These are phyloP conservation scores for Cartodere bifasciata DNA, from an alignment of 2,888 invertebrate genomes.

Conservation along the genomic window DNA sequence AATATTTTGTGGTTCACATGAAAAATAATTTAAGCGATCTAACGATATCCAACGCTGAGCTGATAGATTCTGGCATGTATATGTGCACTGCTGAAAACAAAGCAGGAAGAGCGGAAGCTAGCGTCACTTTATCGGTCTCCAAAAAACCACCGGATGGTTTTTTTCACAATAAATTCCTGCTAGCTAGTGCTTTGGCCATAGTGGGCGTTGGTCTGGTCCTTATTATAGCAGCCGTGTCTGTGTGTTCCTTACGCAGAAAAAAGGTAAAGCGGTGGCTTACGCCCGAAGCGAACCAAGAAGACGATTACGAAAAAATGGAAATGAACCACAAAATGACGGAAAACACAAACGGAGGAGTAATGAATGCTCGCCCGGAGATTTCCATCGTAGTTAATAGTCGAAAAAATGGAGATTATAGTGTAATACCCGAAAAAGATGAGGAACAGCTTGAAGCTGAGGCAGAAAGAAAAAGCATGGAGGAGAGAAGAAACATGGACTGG, in stretches of 20 bases:
- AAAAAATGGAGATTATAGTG: conserved; percentile 58
- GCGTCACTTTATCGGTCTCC: conserved; percentile 58
- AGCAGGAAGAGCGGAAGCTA: conserved; percentile 63
- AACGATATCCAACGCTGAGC: conserved; percentile 57
- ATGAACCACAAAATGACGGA: conserved; percentile 45
- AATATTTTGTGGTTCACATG: conserved; percentile 53
- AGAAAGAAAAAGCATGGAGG: conserved; percentile 35
- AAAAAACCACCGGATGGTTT: conserved; percentile 48
- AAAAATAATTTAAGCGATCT: conserved; percentile 58
- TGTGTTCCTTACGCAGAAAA: conserved; percentile 46
- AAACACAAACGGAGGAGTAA: conserved; percentile 23
- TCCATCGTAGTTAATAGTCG: conserved; percentile 34
- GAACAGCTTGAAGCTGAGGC: conserved; percentile 52
- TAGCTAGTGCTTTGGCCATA: conserved; percentile 58
- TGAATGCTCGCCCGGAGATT: conserved; percentile 13
- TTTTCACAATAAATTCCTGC: conserved; percentile 46
- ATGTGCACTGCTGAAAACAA: conserved; percentile 69
- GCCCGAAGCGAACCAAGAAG: conserved; percentile 35
- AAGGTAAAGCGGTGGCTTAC: conserved; percentile 43
- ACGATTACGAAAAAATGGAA: conserved; percentile 71
- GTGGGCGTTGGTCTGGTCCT: conserved; percentile 49
- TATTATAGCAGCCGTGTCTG: conserved; percentile 53
- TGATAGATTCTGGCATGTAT: conserved; percentile 65
- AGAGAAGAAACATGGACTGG: conserved; percentile 30
- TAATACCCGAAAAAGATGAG: conserved; percentile 46